Percentiles rank a stretch among this genome's conserved stretches.
phyloP scores from a whole-genome alignment of 2,888 invertebrate genomes.

The Beris chalybata region DNA sequence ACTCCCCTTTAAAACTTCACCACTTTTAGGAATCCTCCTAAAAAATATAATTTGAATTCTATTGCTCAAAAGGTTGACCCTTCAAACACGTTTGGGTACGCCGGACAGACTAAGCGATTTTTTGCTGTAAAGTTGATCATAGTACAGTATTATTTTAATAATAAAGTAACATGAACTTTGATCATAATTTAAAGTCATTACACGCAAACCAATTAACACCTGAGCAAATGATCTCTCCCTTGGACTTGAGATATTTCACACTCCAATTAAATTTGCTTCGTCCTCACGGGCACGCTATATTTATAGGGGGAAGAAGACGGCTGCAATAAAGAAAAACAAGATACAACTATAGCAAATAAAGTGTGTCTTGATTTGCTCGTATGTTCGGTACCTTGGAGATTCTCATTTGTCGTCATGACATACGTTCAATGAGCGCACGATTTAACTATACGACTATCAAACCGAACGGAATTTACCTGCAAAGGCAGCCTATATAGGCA shows the following conservation, averaged over 20 bases:
- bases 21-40: no score
- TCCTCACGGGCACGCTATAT: conserved; percentile 33
- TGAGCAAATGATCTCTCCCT: conserved; percentile 40
- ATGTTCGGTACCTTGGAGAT: conserved; percentile 9
- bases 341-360: no score
- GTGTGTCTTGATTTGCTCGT: neutral
- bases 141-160: neutral
- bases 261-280: conserved; percentile 43
- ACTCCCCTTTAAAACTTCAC: no score
- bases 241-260: conserved; percentile 39
- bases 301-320: no score
- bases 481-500: neutral
- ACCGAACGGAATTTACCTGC: neutral
- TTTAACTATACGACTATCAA: neutral
- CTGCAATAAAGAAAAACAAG: no score
- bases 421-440: conserved; percentile 21
- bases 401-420: conserved; percentile 28
- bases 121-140: no score
- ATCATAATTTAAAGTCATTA: conserved; percentile 42
- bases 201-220: conserved; percentile 45
- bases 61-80: no score
- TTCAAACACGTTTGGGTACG: no score
- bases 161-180: conserved; percentile 13
- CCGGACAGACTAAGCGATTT: no score
- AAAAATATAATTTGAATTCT: no score